Conservation (phyloP, 2,113 vertebrate species). For the Mirounga angustirostris region DNA sequence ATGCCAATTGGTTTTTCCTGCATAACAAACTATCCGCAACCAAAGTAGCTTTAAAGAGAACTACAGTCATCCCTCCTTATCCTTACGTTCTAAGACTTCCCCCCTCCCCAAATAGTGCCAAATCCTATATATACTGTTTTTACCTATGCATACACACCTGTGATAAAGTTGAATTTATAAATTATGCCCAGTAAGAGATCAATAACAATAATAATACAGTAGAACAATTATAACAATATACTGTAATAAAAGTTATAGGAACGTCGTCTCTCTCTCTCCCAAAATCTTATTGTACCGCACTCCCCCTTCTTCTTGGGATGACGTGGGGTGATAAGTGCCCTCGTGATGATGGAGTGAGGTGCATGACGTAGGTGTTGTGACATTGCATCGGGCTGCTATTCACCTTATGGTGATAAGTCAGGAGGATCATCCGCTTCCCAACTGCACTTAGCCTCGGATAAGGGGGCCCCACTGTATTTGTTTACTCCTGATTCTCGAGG, state of each 20-base stretch:
- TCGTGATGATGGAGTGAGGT: not conserved
- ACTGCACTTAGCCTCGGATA: not conserved
- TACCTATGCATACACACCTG: not conserved
- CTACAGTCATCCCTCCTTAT: not conserved
- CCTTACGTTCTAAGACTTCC: not conserved
- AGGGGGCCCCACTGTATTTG: not conserved
- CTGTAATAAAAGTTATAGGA: not conserved
- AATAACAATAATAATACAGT: not conserved
- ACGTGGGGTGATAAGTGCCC: not conserved
- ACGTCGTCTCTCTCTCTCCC: not conserved
- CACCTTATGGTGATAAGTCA: not conserved
- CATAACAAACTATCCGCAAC: not conserved
- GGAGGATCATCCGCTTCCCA: not conserved
- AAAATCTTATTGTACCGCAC: not conserved
- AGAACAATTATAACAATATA: not conserved
- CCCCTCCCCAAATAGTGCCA: not conserved
- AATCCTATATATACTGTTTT: not conserved
- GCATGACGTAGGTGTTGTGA: not conserved
- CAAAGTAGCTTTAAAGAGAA: not conserved
- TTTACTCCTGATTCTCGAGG: not conserved
- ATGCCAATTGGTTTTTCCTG: not conserved
- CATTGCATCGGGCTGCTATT: not conserved
- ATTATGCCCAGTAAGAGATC: not conserved
- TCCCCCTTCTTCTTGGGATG: not conserved
- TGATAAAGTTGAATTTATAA: not conserved